Base-by-base conservation (phyloP, 2,797 vertebrate species). In the Oreortyx pictus region DNA sequence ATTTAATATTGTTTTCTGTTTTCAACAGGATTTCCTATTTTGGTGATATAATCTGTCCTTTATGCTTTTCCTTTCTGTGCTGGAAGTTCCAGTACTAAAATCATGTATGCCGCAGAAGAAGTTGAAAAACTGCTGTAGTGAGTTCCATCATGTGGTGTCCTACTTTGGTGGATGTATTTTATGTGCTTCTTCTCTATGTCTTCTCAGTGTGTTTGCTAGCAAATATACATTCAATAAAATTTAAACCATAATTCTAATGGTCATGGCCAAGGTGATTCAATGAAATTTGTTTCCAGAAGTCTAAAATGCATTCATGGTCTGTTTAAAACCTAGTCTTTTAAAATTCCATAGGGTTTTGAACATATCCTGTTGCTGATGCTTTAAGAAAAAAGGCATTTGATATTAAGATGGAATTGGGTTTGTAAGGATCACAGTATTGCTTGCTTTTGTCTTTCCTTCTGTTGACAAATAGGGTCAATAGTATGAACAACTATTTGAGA, bases 221-320 rank as follows among this genome's bases (percentile, higher is more conserved):
- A 80, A 57, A 56, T 74, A 46, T 25, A 27, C 0, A 80, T 85
- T 89, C 60, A 73, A 91, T 82, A 66, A 93, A 95, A 93, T 94
- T 54, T 23, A 92, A 46, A 72, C 49, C 92, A 54, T 43, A 43
- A 84, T 90, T 94, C 84, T 93, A 93, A 78, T 41, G 92, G 82
- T 86, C 56, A 33, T 25, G 29, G 10, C 6, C 17, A 81, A 89
- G n/a, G 46, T 24, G 3, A 71, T 78, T 68, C 59, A 49, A 11
- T 33, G 74, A 74, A 67, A 75, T 41, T 68, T 7, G 31, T 35
- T 88, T 83, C 31, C 37, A 33, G 22, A 78, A 83, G 33, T 72
- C 50, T 57, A 25, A 86, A 77, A 78, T 68, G 27, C 35, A 56
- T 2, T 31, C n/a, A 27, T 33, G 4, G 4, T 50, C n/a, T 50